A percentile compares a stretch with the other conserved stretches of the same genome.
Conservation (phyloP, 2,888 invertebrate genomes). For the Steinernema hermaphroditum region DNA sequence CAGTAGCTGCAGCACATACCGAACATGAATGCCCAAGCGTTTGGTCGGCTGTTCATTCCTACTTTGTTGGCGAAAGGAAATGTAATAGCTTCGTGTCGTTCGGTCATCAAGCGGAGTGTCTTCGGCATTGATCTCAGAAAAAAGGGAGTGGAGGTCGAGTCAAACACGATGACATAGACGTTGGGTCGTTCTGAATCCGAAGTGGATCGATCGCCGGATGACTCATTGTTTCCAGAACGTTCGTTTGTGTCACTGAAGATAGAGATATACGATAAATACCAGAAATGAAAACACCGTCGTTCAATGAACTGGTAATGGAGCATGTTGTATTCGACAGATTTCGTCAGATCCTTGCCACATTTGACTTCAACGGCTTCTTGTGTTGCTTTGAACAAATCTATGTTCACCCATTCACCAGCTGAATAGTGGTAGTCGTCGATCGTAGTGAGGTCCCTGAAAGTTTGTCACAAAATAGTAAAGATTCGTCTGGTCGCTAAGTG, state of each 20-base stretch:
- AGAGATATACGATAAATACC: background rate
- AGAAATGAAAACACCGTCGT: background rate
- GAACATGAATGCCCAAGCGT: background rate
- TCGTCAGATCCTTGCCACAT: background rate
- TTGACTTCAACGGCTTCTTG: slow-evolving; percentile 34
- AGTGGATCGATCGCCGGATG: background rate
- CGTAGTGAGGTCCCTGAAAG: background rate
- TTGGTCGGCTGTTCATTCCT: slow-evolving; percentile 5
- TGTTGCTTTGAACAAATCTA: background rate
- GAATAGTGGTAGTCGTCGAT: background rate
- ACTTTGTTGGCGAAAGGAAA: background rate
- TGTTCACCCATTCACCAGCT: background rate
- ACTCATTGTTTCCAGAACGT: background rate
- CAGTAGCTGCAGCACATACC: background rate
- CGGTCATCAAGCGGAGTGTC: background rate
- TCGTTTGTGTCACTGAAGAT: background rate
- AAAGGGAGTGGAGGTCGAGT: background rate
- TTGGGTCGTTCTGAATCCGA: background rate
- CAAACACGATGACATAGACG: background rate
- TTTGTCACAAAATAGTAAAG: background rate
- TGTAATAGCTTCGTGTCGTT: background rate
- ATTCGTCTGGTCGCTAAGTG: no score
- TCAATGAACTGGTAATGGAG: slow-evolving; percentile 31
- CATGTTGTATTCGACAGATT: background rate
- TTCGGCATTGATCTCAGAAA: background rate